These are phyloP conservation scores for Epinephelus moara DNA, from an alignment of 2,113 vertebrate species.

Conservation along the genomic window DNA sequence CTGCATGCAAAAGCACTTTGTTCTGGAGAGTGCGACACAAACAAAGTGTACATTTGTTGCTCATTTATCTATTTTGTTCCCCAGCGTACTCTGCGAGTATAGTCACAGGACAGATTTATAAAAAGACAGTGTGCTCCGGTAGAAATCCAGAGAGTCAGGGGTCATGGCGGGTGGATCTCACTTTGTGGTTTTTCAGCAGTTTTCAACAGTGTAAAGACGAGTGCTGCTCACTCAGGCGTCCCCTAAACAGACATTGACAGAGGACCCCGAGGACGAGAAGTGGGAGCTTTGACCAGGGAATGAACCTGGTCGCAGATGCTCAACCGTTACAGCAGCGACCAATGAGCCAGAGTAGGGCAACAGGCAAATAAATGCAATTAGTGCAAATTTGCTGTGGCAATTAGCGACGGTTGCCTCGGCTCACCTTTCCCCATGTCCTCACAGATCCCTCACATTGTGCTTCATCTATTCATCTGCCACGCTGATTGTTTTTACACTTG, in stretches of 20 bases:
- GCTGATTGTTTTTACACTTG: background rate
- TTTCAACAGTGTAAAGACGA: background rate
- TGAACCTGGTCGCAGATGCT: constrained; percentile 56
- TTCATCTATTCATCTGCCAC: background rate
- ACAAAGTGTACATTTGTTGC: background rate
- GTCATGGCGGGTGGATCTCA: background rate
- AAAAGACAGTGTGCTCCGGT: background rate
- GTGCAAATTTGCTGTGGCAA: constrained; percentile 40
- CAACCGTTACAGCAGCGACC: constrained; percentile 27
- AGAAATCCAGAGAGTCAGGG: constrained; percentile 7
- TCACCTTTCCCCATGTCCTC: constrained; percentile 23
- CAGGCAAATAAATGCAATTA: constrained; percentile 56
- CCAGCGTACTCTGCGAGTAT: constrained; percentile 1
- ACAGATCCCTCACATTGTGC: background rate
- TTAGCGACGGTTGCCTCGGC: constrained; percentile 41
- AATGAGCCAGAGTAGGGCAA: constrained; percentile 30
- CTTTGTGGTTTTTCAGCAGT: background rate
- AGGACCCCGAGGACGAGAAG: constrained; percentile 32
- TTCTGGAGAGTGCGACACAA: constrained; percentile 14
- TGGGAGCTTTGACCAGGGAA: constrained; percentile 49
- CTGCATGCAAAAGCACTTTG: constrained; percentile 26
- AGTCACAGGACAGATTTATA: constrained; percentile 6
- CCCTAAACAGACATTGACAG: constrained; percentile 38
- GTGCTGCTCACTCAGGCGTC: constrained; percentile 31
- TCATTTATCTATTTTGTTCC: constrained; percentile 17